Evolutionary conservation across 64 coral and sea anemone species (phyloP), one percentile per base, ranked within the genome.

Genomic region (Pachyseris speciosa): DNA sequence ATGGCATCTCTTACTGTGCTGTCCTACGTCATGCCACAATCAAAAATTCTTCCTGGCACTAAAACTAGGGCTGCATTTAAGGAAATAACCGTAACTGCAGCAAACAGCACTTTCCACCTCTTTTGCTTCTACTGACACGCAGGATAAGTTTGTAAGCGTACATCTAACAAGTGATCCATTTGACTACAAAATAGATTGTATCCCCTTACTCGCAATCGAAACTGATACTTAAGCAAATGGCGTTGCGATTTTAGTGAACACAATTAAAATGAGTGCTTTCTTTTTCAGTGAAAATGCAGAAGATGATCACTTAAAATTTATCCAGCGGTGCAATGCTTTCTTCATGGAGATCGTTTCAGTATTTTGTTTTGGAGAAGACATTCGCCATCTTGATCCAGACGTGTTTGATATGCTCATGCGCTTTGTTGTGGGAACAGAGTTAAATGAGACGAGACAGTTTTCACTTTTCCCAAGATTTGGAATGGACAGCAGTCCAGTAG

Each of bases 311-410:
- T n/a, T 9, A 19, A 64, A 66, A 16, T 90, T 80, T 36, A 80
- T 73, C 59, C 80, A 49, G 19, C 84, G 75, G 8, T 95, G 94
- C 83, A 95, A 91, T 36, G 61, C 83, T 12, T 95, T 95, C 67
- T 95, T 95, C 51, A 91, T 95, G 94, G 94, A 95, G 40, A 84
- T 95, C 4, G 83, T 95, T 4, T 87, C 88, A 13, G 39, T 95
- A 12, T 90, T 87, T 70, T 95, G 94, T 65, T 91, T 95, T 83
- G 83, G 88, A 7, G 48, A 27, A 32, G 44, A 64, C 28, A 41
- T n/a, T 47, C 34, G 9, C 13, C 0, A 40, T 9, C 66, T 90
- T 42, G 73, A 95, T 20, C 15, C 72, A 17, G 94, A 95, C 7
- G 72, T 91, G 16, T 90, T 95, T 81, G 47, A 77, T 61, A 83